Evolutionary conservation across 2,113 vertebrate genomes (phyloP).

Genomic region (Neofelis nebulosa): DNA sequence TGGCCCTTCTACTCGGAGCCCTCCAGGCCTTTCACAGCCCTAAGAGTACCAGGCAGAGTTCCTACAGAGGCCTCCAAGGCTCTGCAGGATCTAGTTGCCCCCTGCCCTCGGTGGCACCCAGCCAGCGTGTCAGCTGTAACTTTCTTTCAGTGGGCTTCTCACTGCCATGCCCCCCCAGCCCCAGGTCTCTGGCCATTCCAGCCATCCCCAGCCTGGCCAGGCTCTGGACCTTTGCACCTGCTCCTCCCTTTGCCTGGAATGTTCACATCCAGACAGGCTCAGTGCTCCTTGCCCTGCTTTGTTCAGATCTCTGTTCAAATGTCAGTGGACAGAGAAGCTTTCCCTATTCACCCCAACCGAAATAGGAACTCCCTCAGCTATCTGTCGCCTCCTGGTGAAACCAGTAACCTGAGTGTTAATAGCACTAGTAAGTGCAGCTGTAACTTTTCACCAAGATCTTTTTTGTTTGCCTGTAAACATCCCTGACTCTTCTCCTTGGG

Average conservation of each 20-base stretch:
- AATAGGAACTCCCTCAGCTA: background rate
- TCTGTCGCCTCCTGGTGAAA: background rate
- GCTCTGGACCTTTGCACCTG: background rate
- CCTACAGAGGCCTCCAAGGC: background rate
- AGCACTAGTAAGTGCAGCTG: background rate
- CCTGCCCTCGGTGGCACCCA: background rate
- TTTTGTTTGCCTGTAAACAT: background rate
- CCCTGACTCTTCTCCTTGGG: background rate
- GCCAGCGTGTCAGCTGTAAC: background rate
- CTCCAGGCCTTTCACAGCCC: background rate
- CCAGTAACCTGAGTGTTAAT: background rate
- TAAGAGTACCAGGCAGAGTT: background rate
- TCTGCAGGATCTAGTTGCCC: background rate
- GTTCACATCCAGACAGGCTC: background rate
- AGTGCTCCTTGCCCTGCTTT: fast-evolving
- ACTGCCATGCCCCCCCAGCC: fast-evolving
- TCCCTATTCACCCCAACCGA: background rate
- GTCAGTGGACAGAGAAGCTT: background rate
- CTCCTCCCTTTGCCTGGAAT: background rate
- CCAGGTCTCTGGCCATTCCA: background rate
- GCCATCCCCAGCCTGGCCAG: background rate
- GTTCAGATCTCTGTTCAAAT: background rate
- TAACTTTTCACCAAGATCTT: background rate
- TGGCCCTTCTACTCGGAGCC: background rate
- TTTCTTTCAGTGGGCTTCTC: background rate